phyloP scores from a whole-genome alignment of 1,140 invertebrate species.

The Caenorhabditis latens region DNA sequence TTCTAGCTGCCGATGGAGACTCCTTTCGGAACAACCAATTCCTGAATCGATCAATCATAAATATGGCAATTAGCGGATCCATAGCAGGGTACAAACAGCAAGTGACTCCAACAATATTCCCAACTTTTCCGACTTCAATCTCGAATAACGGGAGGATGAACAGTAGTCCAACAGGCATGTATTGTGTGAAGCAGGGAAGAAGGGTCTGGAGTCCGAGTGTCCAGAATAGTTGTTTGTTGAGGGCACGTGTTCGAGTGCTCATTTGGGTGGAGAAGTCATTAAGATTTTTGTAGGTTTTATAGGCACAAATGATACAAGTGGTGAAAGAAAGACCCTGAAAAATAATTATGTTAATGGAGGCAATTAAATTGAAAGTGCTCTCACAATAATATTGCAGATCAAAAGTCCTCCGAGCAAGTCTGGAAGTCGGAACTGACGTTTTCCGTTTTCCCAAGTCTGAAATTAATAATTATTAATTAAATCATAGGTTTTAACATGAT shows the following conservation, averaged over 20 bases:
- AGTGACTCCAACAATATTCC: not conserved
- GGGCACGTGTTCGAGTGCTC: not conserved
- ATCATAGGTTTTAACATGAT: too few species aligned
- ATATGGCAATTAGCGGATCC: not conserved
- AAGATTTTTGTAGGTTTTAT: not conserved
- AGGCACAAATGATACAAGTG: not conserved
- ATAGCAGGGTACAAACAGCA: conserved; percentile 14
- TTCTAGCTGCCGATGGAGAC: too few species aligned
- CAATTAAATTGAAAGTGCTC: not conserved
- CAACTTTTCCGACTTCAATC: not conserved
- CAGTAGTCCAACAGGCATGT: not conserved
- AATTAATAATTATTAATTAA: too few species aligned
- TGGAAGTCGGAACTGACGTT: not conserved
- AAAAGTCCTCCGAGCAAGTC: not conserved
- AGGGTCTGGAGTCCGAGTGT: not conserved
- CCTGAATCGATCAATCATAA: conserved; percentile 26
- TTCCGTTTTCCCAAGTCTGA: too few species aligned
- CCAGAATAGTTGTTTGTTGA: conserved; percentile 14
- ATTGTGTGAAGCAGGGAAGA: not conserved
- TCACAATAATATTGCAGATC: not conserved
- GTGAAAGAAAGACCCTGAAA: not conserved
- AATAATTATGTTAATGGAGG: not conserved
- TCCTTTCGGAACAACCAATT: not conserved
- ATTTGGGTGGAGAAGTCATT: too few species aligned
- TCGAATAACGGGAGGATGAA: conserved; percentile 4